Evolutionary conservation across 2,113 vertebrate genomes (phyloP).

Genomic region (Pterocles gutturalis): DNA sequence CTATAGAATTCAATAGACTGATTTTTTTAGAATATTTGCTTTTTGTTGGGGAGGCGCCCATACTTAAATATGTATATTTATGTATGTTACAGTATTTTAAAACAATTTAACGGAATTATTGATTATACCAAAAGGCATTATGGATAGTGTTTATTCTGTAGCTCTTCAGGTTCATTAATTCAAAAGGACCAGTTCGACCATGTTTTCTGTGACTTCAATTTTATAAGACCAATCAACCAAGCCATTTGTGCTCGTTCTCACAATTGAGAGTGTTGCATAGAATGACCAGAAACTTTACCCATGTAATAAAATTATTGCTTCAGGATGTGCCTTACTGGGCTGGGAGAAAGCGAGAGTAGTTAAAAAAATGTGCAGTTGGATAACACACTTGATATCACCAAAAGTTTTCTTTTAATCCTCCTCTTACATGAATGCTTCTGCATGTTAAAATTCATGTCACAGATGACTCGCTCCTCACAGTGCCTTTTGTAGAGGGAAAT

Average conservation of each 20-base stretch:
- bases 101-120: neutral
- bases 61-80: neutral
- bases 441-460: neutral
- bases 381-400: neutral
- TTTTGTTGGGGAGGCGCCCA: neutral
- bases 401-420: neutral
- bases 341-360: neutral
- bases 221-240: neutral
- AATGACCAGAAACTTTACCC: neutral
- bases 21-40: neutral
- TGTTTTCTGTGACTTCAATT: neutral
- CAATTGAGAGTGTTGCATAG: neutral
- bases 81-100: neutral
- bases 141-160: neutral
- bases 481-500: neutral
- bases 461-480: neutral
- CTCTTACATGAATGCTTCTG: neutral
- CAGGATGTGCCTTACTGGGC: neutral
- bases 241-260: neutral
- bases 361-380: neutral
- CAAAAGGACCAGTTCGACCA: neutral
- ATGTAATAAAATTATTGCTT: neutral
- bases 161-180: neutral
- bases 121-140: neutral
- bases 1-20: neutral